Conservation (phyloP, 2,797 vertebrate genomes). For the Eremophila alpestris region DNA sequence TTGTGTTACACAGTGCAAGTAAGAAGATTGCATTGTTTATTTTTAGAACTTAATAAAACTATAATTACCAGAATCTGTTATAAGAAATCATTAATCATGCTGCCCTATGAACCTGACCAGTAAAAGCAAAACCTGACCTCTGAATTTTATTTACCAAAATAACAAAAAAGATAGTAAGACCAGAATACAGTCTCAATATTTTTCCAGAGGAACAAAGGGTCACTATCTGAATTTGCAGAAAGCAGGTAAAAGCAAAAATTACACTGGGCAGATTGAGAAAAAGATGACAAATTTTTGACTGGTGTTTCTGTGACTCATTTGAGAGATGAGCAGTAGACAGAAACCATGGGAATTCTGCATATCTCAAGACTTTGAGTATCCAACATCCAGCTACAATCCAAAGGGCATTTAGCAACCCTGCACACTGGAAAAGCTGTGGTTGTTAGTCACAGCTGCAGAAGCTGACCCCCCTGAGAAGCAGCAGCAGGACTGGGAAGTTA, state of each 20-base stretch:
- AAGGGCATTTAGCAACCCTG: background rate
- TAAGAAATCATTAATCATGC: background rate
- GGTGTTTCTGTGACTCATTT: background rate
- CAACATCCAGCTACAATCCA: background rate
- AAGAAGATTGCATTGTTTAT: background rate
- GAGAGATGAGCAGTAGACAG: background rate
- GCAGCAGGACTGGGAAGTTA: background rate
- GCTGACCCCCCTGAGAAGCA: background rate
- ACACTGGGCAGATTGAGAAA: background rate
- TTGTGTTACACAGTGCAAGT: background rate
- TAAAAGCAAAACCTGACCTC: background rate
- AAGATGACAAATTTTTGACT: background rate
- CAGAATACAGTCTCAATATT: background rate
- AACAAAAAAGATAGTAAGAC: background rate
- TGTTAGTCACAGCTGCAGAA: background rate
- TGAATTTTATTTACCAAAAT: slow-evolving; percentile 21
- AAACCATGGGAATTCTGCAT: background rate
- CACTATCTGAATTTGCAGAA: background rate
- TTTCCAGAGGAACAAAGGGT: background rate
- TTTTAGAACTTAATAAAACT: slow-evolving; percentile 30
- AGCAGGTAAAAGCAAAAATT: background rate
- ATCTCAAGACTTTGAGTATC: background rate
- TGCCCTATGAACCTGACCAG: background rate
- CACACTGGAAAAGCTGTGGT: background rate
- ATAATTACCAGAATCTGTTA: slow-evolving; percentile 16